These are phyloP conservation scores for Pandemis heparana DNA, from an alignment of 2,888 invertebrate genomes.

Conservation along the genomic window DNA sequence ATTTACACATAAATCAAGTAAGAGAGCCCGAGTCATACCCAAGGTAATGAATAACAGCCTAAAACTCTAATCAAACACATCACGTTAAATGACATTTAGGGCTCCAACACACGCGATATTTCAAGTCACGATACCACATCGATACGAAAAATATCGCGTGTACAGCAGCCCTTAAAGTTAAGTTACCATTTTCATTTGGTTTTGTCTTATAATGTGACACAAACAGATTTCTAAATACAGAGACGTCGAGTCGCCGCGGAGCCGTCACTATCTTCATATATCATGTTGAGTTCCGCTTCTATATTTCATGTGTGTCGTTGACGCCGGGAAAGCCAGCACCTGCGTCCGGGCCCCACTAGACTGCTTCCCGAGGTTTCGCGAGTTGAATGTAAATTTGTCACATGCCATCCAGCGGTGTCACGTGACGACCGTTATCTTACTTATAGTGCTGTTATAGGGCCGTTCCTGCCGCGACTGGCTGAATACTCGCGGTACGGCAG, in stretches of 20 bases:
- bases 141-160: constrained; percentile 41
- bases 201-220: constrained; percentile 42
- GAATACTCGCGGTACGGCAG: constrained; percentile 46
- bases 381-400: constrained; percentile 72
- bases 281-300: constrained; percentile 65
- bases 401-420: constrained; percentile 62
- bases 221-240: constrained; percentile 43
- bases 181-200: constrained; percentile 47
- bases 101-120: constrained; percentile 36
- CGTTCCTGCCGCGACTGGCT: constrained; percentile 56
- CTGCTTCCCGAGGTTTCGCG: constrained; percentile 54
- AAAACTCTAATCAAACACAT: constrained; percentile 41
- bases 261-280: constrained; percentile 65
- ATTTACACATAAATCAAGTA: background rate
- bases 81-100: constrained; percentile 40
- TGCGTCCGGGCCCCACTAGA: constrained; percentile 58
- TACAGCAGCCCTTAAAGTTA: constrained; percentile 32
- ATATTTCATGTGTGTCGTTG: constrained; percentile 70
- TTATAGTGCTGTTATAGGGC: constrained; percentile 50
- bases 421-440: constrained; percentile 66
- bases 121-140: constrained; percentile 41
- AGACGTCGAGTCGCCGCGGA: constrained; percentile 56
- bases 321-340: constrained; percentile 58
- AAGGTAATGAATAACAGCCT: constrained; percentile 35
- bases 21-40: background rate